phyloP scores from a whole-genome alignment of 1,140 invertebrate genomes.

The Mizuhopecten yessoensis region DNA sequence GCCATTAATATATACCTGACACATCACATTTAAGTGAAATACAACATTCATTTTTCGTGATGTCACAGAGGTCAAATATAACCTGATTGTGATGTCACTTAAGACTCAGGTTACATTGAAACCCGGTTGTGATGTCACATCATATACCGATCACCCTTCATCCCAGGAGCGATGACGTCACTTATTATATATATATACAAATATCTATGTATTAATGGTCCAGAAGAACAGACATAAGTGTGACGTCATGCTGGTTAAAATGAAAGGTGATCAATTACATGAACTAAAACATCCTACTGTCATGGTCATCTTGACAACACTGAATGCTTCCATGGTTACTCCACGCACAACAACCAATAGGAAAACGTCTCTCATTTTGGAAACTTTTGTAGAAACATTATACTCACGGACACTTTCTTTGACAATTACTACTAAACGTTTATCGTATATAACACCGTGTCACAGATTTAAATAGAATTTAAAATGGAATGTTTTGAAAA shows the following conservation, averaged over 20 bases:
- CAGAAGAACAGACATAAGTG: conserved; percentile 42
- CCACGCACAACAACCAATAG: conserved; percentile 56
- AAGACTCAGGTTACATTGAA: conserved; percentile 1
- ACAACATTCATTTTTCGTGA: conserved; percentile 47
- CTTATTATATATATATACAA: background rate
- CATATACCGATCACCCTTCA: background rate
- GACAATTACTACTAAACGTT: conserved; percentile 50
- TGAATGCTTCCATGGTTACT: conserved; percentile 50
- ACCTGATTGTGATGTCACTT: background rate
- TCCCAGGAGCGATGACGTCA: background rate
- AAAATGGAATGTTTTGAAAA: conserved; percentile 56
- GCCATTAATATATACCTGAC: conserved; percentile 50
- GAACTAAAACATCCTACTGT: conserved; percentile 55
- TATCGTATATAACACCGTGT: conserved; percentile 52
- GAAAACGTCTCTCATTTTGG: conserved; percentile 49
- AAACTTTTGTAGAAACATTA: conserved; percentile 52
- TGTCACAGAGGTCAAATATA: conserved; percentile 23
- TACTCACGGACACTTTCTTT: conserved; percentile 40
- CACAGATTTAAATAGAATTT: conserved; percentile 49
- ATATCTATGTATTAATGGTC: background rate
- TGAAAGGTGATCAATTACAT: conserved; percentile 48
- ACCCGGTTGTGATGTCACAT: conserved; percentile 31
- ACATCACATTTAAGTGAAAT: conserved; percentile 42
- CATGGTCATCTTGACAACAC: conserved; percentile 58
- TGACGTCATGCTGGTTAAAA: conserved; percentile 44